Evolutionary conservation across 2,113 vertebrate species (phyloP).

Genomic region (Boulengeromyrus knoepffleri): DNA sequence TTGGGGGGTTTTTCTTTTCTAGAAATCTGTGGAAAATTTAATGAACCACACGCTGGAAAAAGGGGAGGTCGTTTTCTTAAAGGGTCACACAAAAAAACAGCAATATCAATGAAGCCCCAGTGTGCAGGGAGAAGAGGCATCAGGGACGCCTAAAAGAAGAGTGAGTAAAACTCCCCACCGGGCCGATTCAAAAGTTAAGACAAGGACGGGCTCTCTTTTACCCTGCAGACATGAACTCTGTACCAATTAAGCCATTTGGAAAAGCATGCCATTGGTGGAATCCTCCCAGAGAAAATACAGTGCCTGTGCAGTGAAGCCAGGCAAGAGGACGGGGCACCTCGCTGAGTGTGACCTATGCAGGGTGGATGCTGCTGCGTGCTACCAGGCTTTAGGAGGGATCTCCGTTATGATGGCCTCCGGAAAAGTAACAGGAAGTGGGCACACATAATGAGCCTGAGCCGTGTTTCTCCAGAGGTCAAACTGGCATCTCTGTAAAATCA

Average conservation of each 20-base stretch:
- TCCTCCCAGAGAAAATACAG: conserved; percentile 19
- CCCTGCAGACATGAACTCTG: conserved; percentile 31
- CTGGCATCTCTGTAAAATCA: conserved; percentile 9
- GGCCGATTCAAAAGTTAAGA: conserved; percentile 46
- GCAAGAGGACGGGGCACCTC: not conserved
- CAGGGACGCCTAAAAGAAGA: conserved; percentile 44
- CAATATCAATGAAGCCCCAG: conserved; percentile 61
- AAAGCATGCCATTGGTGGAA: conserved; percentile 23
- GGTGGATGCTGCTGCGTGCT: not conserved
- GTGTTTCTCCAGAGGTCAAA: not conserved
- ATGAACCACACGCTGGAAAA: conserved; percentile 76
- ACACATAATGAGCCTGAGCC: not conserved
- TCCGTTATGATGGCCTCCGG: not conserved
- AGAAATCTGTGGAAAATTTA: conserved; percentile 81
- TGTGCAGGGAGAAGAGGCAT: conserved; percentile 44
- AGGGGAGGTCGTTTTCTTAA: conserved; percentile 45
- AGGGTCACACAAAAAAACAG: conserved; percentile 30
- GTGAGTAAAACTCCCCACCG: conserved; percentile 46
- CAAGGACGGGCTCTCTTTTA: conserved; percentile 20
- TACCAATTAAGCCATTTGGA: conserved; percentile 41
- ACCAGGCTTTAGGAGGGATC: not conserved
- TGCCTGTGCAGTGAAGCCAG: not conserved
- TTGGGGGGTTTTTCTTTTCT: conserved; percentile 68
- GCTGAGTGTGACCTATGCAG: not conserved
- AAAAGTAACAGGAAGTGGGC: not conserved